Evolutionary conservation across 2,113 vertebrate genomes (phyloP), one percentile per base, ranked within the genome.

Genomic region (Rhynchopsitta pachyrhyncha): DNA sequence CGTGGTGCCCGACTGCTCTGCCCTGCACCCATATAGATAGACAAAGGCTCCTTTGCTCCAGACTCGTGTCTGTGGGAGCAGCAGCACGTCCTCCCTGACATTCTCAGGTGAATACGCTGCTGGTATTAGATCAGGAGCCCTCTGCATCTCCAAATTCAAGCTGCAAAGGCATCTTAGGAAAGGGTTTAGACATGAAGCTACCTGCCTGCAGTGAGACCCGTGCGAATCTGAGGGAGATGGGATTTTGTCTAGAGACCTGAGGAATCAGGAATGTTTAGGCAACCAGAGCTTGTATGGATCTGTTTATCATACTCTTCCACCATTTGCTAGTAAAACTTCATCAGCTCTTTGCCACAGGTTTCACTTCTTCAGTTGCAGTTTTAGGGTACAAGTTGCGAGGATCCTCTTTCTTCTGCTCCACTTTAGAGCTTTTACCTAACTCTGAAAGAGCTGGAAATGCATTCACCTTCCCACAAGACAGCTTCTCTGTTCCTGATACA

Each of bases 11-110:
- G 17, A 1, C 62, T 23, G 47, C 41, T 62, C 66, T 10, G 2
- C 22, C 2, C 39, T 10, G 37, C 62, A 6, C 5, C 60, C 19
- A 0, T 8, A 0, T 3, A 7, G 8, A 11, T 53, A 31, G 11
- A 28, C 2, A 6, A 5, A 17, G 10, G 11, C 53, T 27, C 15
- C 13, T 4, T 3, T 10, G 2, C 2, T 18, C 29, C 67, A 18
- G 33, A 0, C 29, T 31, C 2, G 1, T 0, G 3, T 5, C 83
- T 50, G 13, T 20, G 55, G 7, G 13, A 17, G 18, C 5, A 22
- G 17, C 39, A 2, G 22, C 42, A 11, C 7, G 13, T 5, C 57
- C 20, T 39, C 67, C 0, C 0, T 29, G 28, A 2, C 17, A 17
- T 10, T 59, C 35, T 22, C 7, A 20, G 60, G 41, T 37, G 33